Base-by-base conservation (phyloP, 2,888 invertebrate species). In the Drepanosiphum platanoidis region DNA sequence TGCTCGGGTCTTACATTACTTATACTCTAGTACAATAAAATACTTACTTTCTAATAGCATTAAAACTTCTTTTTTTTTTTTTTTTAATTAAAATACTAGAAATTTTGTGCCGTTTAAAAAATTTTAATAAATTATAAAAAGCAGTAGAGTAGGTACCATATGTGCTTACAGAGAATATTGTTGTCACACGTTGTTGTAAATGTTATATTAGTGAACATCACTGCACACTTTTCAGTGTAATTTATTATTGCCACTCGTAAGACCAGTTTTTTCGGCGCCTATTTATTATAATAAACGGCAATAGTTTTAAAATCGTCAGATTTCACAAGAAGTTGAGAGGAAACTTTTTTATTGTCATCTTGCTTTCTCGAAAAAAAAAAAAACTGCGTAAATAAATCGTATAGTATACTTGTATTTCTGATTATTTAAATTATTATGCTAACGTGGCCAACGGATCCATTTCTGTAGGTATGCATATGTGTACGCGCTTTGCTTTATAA, bases 191-290 rank as follows among this genome's bases (percentile, higher is more conserved):
- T 79, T 34, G 36, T 30, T 34, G 36, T 30, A 64, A 27, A 34
- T 42, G 1, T 66, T 79, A 68, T 79, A 68, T 46, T 46, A 79
- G 39, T 7, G 3, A 64, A n/a, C 68, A 30, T 30, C 42, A 34
- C 22, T 11, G 8, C 46, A 9, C 36, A 52, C 18, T 70, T 27
- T 52, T 82, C 72, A 61, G 36, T 64, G 46, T 39, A 42, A 83
- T 68, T 75, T 75, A 75, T 84, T 70, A 83, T 83, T 64, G 30
- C 52, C 30, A 84, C 15, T 58, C 30, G 68, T 30, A 77, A 77
- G 5, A 66, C 52, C 83, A 64, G 74, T 83, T 83, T 81, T 71
- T 71, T 75, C 9, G 18, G 30, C 15, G 30, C 32, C 58, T 18
- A n/a, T n/a, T n/a, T n/a, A n/a, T n/a, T n/a, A n/a, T n/a, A n/a